Conservation (phyloP, 2,888 invertebrate species). For the Tiliacea aurago region DNA sequence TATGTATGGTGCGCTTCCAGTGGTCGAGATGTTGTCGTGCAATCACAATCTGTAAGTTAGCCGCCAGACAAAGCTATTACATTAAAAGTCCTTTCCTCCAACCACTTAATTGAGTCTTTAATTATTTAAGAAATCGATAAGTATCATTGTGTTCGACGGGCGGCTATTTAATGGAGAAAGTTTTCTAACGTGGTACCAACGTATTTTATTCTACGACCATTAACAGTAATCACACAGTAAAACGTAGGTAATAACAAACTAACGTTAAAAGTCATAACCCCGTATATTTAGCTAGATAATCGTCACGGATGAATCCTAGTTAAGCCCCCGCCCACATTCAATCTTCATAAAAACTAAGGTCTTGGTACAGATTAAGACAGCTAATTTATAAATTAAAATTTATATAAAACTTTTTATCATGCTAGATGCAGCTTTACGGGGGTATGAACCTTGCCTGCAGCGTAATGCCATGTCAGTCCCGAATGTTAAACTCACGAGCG, state of each 20-base stretch:
- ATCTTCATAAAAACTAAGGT: conserved; percentile 26
- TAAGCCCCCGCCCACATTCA: conserved; percentile 21
- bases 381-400: too few species aligned
- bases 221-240: conserved; percentile 60
- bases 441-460: not conserved
- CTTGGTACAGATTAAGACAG: conserved; percentile 7
- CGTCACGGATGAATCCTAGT: conserved; percentile 9
- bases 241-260: conserved; percentile 56
- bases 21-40: conserved; percentile 47
- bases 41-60: conserved; percentile 59
- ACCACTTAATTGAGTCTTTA: conserved; percentile 75
- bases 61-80: conserved; percentile 68
- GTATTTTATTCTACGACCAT: conserved; percentile 58
- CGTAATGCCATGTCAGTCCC: conserved; percentile 14
- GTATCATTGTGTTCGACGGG: conserved; percentile 56
- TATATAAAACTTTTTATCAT: conserved; percentile 1
- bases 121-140: conserved; percentile 76
- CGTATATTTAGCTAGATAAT: conserved; percentile 37
- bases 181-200: conserved; percentile 55
- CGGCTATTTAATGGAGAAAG: conserved; percentile 71
- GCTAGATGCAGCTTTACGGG: conserved; percentile 3
- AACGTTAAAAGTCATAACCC: conserved; percentile 49
- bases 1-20: conserved; percentile 61
- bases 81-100: conserved; percentile 65
- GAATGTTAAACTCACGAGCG: conserved; percentile 6